Evolutionary conservation across 1,140 invertebrate species (phyloP).

Genomic region (Aphaenogaster rudis): DNA sequence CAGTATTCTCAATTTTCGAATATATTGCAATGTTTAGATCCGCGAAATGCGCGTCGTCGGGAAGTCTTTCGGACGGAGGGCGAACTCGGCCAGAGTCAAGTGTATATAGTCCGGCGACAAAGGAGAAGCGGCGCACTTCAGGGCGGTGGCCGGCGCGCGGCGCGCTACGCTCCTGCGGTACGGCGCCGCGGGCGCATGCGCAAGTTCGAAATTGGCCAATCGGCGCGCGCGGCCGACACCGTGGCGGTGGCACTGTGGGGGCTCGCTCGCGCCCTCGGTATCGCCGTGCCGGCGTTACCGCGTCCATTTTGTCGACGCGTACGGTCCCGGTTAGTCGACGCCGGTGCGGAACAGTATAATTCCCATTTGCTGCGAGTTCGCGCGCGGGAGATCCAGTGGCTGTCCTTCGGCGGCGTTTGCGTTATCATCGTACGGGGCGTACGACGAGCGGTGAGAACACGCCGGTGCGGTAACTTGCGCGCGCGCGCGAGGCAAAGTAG

Average conservation of each 20-base stretch:
- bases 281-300: conserved; percentile 36
- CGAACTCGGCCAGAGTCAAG: conserved; percentile 14
- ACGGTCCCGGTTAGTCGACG: conserved; percentile 82
- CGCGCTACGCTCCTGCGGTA: neutral
- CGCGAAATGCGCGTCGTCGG: neutral
- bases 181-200: conserved; percentile 55
- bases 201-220: conserved; percentile 74
- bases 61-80: too few relatives aligned
- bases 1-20: neutral
- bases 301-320: conserved; percentile 81
- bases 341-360: conserved; percentile 79
- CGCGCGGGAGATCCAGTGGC: conserved; percentile 75
- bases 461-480: conserved; percentile 23
- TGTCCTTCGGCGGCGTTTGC: conserved; percentile 76
- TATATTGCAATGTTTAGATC: neutral
- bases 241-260: conserved; percentile 71
- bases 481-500: neutral
- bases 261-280: conserved; percentile 70
- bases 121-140: neutral
- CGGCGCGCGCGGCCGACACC: neutral
- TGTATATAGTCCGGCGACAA: neutral
- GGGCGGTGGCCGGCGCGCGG: neutral
- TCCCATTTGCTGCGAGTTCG: conserved; percentile 78
- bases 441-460: conserved; percentile 18
- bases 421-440: neutral